Evolutionary conservation across 2,888 invertebrate genomes (phyloP), one percentile per base, ranked within the genome.

Genomic region (Acanthacorydalis orientalis): DNA sequence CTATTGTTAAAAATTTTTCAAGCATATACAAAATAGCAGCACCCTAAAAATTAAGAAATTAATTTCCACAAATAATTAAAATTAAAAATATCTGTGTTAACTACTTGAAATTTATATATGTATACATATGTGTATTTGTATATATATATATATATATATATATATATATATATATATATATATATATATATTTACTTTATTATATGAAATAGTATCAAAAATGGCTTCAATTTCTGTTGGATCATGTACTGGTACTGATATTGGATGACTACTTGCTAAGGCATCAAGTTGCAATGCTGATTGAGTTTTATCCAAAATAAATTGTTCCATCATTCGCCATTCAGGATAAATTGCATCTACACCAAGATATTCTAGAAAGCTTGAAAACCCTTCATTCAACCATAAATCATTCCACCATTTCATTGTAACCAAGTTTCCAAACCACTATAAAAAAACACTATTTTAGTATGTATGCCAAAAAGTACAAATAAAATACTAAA

Each of bases 371-470:
- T 87, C 86, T 53, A 90, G 74, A 56, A 83, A 86, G 44, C 81
- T 83, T 1, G 89, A 87, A 51, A 89, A 81, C 0, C 84, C 92
- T 61, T 92, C 91, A 62, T 91, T 84, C 51, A 93, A 68, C 92
- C 93, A 93, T 44, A 85, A 72, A 54, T 92, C 85, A 44, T 85
- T 87, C 90, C 90, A 91, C 90, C 90, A 91, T 56, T 86, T 83
- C 68, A 93, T 92, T 0, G 93, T 92, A 0, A 92, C 91, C 14
- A 95, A 73, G 55, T 93, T 92, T 40, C 88, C 88, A 62, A 88
- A 86, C 88, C 88, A 89, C 70, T 72, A 56, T 61, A 61, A 53
- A n/a, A n/a, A 53, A 52, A 48, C 49, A 23, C 6, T 23, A 6
- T 23, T 23, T 2, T 23, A 23, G 23, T 23, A 23, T 6, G 23